A percentile compares a stretch with the other conserved stretches of the same genome.
These are phyloP conservation scores for Julus scanicus DNA, from an alignment of 2,888 invertebrate genomes.

Conservation along the genomic window DNA sequence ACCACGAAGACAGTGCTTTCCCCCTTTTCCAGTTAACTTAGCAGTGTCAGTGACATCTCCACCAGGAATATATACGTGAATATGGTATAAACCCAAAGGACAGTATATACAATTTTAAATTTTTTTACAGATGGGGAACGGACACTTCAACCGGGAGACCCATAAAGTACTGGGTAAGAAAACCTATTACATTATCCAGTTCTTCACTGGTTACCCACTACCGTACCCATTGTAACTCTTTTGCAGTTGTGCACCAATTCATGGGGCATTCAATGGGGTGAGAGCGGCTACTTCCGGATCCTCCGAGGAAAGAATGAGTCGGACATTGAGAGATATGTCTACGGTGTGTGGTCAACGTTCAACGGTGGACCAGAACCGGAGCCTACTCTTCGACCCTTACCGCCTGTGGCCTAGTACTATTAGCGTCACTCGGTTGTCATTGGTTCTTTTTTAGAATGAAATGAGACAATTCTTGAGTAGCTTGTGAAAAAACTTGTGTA, in stretches of 20 bases:
- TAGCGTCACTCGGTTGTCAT: no score
- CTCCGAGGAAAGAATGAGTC: constrained; percentile 6
- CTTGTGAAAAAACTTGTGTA: no score
- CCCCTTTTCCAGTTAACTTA: not conserved
- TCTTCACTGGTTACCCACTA: no score
- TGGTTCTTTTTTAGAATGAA: no score
- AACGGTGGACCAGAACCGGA: constrained; percentile 51
- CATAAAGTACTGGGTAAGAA: not conserved
- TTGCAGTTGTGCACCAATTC: constrained; percentile 46
- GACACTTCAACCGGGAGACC: not conserved
- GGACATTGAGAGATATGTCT: not conserved
- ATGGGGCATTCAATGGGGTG: not conserved
- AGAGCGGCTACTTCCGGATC: constrained; percentile 10
- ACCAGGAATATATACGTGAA: no score
- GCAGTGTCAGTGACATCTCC: no score
- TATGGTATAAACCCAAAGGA: not conserved
- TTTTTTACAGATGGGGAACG: constrained; percentile 8
- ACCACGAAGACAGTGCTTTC: not conserved
- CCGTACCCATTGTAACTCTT: not conserved
- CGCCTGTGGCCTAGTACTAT: not conserved
- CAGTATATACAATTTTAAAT: not conserved
- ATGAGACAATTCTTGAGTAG: no score
- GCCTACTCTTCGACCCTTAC: not conserved
- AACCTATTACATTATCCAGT: no score
- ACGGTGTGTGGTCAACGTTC: constrained; percentile 48